Evolutionary conservation across 2,888 invertebrate species (phyloP), one percentile per base, ranked within the genome.

Genomic region (Himalopsyche kuldschensis): DNA sequence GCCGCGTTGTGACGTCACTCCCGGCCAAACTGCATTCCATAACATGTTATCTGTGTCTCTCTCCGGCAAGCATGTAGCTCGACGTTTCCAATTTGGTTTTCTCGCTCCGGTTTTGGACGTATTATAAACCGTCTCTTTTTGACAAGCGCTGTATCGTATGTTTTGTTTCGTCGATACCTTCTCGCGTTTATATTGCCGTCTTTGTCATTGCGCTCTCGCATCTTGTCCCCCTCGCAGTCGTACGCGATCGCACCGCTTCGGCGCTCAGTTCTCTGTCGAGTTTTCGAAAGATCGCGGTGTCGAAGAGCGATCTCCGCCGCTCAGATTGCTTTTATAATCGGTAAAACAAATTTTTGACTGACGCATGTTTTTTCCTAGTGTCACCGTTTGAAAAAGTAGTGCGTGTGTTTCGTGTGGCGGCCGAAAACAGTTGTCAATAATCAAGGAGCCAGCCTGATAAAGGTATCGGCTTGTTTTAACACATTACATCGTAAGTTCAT

Each of bases 21-120:
- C 82, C 78, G 78, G 81, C 81, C 82, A 75, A 77, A 78, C 84
- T 32, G 84, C 84, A 85, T 85, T 85, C 84, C 84, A 81, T 79
- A 76, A 79, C 82, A 80, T 81, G 82, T 63, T 55, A 77, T 55
- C 41, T 63, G 63, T 30, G 24, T 79, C 80, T 77, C 80, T n/a
- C 47, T 83, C 80, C 4, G 24, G 31, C 81, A 81, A 32, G 79
- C 41, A 41, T 75, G 83, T 82, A 84, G 82, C 84, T 48, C 27
- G 35, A 82, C 76, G 80, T 76, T 32, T 55, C 55, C 55, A 55
- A 55, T 55, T 55, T 20, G 55, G 55, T 55, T 24, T 20, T 55
- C 55, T 55, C 55, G 10, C 24, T 55, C 24, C 55, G 24, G 24
- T 24, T 24, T n/a, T 24, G 55, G 55, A 55, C 55, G n/a, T 55